Base-by-base conservation (phyloP, 1,140 invertebrate genomes). In the Aphidius ervi region DNA sequence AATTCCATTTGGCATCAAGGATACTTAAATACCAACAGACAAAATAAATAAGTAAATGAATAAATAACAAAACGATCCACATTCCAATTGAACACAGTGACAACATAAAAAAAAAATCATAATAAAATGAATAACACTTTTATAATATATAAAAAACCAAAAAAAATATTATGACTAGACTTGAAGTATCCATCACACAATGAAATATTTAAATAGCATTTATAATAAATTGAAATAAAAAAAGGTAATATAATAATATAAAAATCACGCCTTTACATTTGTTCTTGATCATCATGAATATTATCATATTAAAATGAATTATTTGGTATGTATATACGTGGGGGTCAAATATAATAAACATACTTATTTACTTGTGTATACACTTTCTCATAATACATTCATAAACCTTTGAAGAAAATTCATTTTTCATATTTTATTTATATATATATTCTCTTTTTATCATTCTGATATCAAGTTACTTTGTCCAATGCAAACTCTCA, bases 211-310 rank as follows among this genome's bases (percentile, higher is more conserved):
- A 16, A 42, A 16, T 16, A 16, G 16, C 16, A 16, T 16, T 16
- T 16, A 16, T 16, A 16, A 16, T 16, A 16, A 54, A 54, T 54
- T 54, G 42, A 54, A 54, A 54, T 42, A 40, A 54, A 42, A 10
- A n/a, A 40, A 9, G 49, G 40, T n/a, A n/a, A n/a, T n/a, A n/a
- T n/a, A n/a, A 37, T 20, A 48, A 54, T n/a, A 40, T 42, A 40
- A 54, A 40, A 54, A 54, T 54, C 40, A 54, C 52, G 52, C 52
- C 52, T 54, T 10, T 40, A 10, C 52, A 54, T 40, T 54, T 40
- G 52, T 41, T 54, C 52, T 54, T 54, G 52, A 54, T 54, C 52
- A 54, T 54, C 52, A 41, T 42, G 5, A 40, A 54, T 54, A 54
- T 54, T 43, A 54, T 54, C 40, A 40, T 40, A 54, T 54, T 54